Evolutionary conservation across 2,113 vertebrate genomes (phyloP), one percentile per base, ranked within the genome.

Genomic region (Chloebia gouldiae): DNA sequence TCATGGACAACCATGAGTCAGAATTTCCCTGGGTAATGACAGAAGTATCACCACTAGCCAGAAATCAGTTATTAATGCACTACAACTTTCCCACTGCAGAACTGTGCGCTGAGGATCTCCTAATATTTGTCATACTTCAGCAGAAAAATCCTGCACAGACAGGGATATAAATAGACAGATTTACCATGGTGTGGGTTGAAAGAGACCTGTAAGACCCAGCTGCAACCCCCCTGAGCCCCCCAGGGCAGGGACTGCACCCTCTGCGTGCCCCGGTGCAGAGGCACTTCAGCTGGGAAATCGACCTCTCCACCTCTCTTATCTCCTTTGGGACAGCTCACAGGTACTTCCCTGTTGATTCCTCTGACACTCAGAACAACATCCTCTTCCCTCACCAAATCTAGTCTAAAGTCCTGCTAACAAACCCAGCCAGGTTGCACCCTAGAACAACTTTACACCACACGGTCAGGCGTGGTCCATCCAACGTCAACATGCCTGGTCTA

Each of bases 201-300:
- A 27, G 24, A 60, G 17, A 47, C 7, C 45, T 68, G 8, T 6
- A 22, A 35, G 21, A 31, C 8, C 7, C 5, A 5, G 8, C 18
- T 76, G 17, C 14, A 53, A 0, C 2, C 1, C 1, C 8, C 6
- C 24, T 19, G 30, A 60, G 1, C 4, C 3, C 2, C 51, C 16
- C 30, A 13, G 24, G n/a, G 8, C 30, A 54, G 54, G 23, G 16
- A 18, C 13, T 11, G 11, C 25, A 15, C 9, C 21, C 14, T 68
- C 39, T 27, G 17, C 10, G 23, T 15, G 30, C 10, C 3, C 8
- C 53, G 30, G 13, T 37, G 44, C 4, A n/a, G 13, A 15, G 25
- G 4, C 11, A 13, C 47, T 40, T 12, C n/a, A 35, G 28, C 11
- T n/a, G 21, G 28, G 33, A 10, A 54, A 40, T 11, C 0, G 0